Base-by-base conservation (phyloP, 2,888 invertebrate species). In the Nephrocerus scutellatus region DNA sequence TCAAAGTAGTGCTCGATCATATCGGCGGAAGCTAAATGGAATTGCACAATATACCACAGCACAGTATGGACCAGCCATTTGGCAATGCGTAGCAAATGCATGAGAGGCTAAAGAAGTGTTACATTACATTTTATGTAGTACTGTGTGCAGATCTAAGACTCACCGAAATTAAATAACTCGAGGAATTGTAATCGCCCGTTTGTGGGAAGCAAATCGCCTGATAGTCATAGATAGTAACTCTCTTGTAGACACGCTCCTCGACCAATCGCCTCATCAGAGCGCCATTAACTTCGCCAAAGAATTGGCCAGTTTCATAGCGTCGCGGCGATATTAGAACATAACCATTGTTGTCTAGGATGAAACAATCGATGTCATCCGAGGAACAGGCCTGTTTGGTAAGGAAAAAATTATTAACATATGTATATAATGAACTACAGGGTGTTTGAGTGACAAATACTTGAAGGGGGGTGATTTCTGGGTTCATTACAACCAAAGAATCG, bases 331-430 rank as follows among this genome's bases (percentile, higher is more conserved):
- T 78, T 2, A 88, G 69, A 13, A 92, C 76, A 71, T 84, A 93
- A 4, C 89, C 93, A 58, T 91, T 88, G 63, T 87, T 88, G 63
- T 93, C 93, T 24, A 93, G 70, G 25, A 93, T 73, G 59, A 80
- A 92, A 56, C 92, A 92, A 44, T 84, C 82, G 60, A 84, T 74
- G 40, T 75, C 76, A 29, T 77, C 76, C 3, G 80, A 76, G 23
- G 72, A 74, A 55, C 82, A 82, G 0, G 78, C 63, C 62, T 62
- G 4, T n/a, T n/a, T n/a, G n/a, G n/a, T n/a, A n/a, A n/a, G n/a
- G n/a, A n/a, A n/a, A 5, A 32, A 41, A 36, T 7, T n/a, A 2
- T 9, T 6, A 7, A 1, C 3, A 6, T 50, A n/a, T n/a, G n/a
- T n/a, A n/a, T n/a, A n/a, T n/a, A n/a, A n/a, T n/a, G n/a, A n/a